Base-by-base conservation (phyloP, 2,888 invertebrate species). In the Stramonita haemastoma region DNA sequence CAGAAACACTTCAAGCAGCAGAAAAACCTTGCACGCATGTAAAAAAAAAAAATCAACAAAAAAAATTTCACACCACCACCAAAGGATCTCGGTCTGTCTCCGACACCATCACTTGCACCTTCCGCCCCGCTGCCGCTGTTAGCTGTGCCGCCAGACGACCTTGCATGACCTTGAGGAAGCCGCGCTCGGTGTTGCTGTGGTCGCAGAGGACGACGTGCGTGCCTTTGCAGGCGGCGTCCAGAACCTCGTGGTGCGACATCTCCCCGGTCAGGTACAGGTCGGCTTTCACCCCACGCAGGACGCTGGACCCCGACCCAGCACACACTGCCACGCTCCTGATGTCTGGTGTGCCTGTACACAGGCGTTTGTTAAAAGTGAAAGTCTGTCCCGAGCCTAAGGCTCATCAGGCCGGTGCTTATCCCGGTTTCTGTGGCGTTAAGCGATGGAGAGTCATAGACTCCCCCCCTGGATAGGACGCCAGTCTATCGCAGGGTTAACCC, bases 181-280 rank as follows among this genome's bases (percentile, higher is more conserved):
- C 98, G 91, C 99, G 97, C 96, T 99, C 99, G 0, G 98, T 98
- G 96, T 99, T 98, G 77, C 98, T 98, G 96, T 99, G 99, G 96
- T 99, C 98, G 92, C 98, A 98, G 32, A 99, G 96, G 94, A 99
- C 97, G 0, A 99, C 98, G 90, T 97, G 97, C 29, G 97, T 97
- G 57, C 98, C 97, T 19, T 87, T 26, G 93, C 98, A 98, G 46
- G 97, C 97, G 0, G 98, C 98, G 94, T 99, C 98, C 70, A 99
- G 97, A 0, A 99, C 96, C 92, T 99, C 98, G 95, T 99, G 99
- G 96, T 99, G 99, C 0, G 98, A 97, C 98, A 99, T 99, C 97
- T 99, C 99, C 32, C 97, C 97, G 29, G 99, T 99, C 70, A 99
- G 95, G 94, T 98, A 98, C 26, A 99, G 96, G 96, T 98, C 98